These are phyloP conservation scores for Haemorhous mexicanus DNA, from an alignment of 2,113 vertebrate species.

Conservation along the genomic window DNA sequence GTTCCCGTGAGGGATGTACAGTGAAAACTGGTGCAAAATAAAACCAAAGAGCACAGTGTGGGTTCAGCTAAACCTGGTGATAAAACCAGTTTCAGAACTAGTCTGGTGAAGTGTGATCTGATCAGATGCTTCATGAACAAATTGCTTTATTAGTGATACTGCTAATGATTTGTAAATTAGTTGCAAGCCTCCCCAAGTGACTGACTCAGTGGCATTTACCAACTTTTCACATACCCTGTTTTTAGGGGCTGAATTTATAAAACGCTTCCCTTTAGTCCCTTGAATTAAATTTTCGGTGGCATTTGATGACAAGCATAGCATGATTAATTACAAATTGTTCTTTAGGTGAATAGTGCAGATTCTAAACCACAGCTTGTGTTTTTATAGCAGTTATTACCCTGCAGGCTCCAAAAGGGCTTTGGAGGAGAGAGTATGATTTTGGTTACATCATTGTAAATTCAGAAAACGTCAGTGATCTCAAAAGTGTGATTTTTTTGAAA, in stretches of 20 bases:
- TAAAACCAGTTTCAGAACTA: conserved; percentile 23
- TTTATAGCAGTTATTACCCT: conserved; percentile 55
- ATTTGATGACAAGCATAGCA: conserved; percentile 10
- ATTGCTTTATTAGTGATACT: neutral
- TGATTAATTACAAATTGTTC: conserved; percentile 50
- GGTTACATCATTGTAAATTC: conserved; percentile 56
- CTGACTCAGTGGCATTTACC: conserved; percentile 20
- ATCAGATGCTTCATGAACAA: conserved; percentile 28
- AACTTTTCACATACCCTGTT: neutral
- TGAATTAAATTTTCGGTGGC: neutral
- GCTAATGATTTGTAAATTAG: conserved; percentile 42
- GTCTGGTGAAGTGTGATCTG: conserved; percentile 3
- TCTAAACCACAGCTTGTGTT: conserved; percentile 54
- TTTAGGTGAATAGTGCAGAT: conserved; percentile 56
- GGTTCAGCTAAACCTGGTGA: conserved; percentile 7
- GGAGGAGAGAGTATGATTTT: conserved; percentile 20
- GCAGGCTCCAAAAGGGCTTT: conserved; percentile 29
- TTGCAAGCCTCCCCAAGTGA: neutral
- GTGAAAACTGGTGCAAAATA: neutral
- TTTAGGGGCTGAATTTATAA: conserved; percentile 13
- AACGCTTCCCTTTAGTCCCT: neutral
- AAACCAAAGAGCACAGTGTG: neutral
- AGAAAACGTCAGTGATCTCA: conserved; percentile 51
- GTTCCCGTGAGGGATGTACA: neutral
- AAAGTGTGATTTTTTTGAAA: conserved; percentile 54